Evolutionary conservation across 2,888 invertebrate genomes (phyloP).

Genomic region (Deilephila elpenor): DNA sequence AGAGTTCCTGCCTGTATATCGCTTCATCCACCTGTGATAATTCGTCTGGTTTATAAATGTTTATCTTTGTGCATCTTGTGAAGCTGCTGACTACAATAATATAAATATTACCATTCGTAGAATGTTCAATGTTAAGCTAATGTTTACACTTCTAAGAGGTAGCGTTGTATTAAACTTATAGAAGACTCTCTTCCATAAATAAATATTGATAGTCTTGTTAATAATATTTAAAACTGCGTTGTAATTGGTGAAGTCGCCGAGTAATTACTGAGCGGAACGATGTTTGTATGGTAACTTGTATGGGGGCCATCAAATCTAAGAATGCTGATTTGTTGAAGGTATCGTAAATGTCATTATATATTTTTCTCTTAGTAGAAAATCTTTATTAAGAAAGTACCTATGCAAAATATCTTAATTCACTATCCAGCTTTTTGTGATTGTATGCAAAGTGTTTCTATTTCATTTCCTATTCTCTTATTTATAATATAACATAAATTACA

Average conservation of each 20-base stretch:
- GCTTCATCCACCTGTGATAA: slow-evolving; percentile 82
- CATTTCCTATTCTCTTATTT: no score
- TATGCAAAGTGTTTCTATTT: no score
- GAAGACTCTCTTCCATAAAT: slow-evolving; percentile 7
- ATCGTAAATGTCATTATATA: slow-evolving; percentile 42
- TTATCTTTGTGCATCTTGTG: slow-evolving; percentile 62
- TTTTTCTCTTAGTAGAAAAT: background rate
- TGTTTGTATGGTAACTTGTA: slow-evolving; percentile 66
- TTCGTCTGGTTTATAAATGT: slow-evolving; percentile 66
- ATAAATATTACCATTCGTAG: slow-evolving; percentile 61
- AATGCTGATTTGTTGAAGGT: slow-evolving; percentile 71
- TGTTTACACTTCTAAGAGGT: slow-evolving; percentile 15
- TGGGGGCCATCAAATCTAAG: slow-evolving; percentile 81
- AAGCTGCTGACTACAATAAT: slow-evolving; percentile 64
- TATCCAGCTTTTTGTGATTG: no score
- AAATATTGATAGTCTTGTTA: slow-evolving; percentile 24
- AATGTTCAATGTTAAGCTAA: slow-evolving; percentile 62
- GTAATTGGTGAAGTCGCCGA: slow-evolving; percentile 12
- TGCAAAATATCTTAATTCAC: no score
- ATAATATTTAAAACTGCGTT: slow-evolving; percentile 12
- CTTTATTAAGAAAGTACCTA: background rate
- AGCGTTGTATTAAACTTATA: slow-evolving; percentile 16
- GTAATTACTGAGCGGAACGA: slow-evolving; percentile 34
- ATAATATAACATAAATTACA: no score
- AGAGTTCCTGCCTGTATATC: slow-evolving; percentile 81